These are phyloP conservation scores for Oreochromis niloticus DNA, from an alignment of 2,113 vertebrate species.

Conservation along the genomic window DNA sequence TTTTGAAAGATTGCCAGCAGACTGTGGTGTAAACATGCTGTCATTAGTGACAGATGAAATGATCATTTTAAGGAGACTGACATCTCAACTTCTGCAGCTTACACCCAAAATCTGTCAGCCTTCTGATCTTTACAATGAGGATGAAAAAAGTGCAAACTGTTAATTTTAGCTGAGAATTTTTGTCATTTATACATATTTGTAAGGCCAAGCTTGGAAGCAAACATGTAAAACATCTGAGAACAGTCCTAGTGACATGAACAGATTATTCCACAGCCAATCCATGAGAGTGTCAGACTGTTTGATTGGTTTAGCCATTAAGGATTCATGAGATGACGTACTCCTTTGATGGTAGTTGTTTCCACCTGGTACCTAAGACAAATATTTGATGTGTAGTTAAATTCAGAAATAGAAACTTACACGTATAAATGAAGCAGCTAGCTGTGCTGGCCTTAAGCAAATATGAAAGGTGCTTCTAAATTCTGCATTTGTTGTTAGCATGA, in stretches of 20 bases:
- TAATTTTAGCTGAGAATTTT: accelerated
- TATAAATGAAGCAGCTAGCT: not conserved
- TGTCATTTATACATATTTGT: not conserved
- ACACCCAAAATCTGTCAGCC: not conserved
- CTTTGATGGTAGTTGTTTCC: not conserved
- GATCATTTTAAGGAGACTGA: not conserved
- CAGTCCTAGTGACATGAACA: not conserved
- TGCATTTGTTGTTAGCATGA: not conserved
- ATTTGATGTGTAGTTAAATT: not conserved
- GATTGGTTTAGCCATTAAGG: not conserved
- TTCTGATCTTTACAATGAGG: not conserved
- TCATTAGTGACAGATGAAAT: not conserved
- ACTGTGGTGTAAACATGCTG: not conserved
- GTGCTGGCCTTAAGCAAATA: not conserved
- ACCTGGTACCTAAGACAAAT: not conserved
- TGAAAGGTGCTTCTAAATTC: not conserved
- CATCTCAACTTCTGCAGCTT: not conserved
- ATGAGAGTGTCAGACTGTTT: not conserved
- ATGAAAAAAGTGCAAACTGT: not conserved
- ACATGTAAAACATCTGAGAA: not conserved
- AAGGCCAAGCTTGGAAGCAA: not conserved
- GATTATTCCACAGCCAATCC: not conserved
- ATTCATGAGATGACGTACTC: not conserved
- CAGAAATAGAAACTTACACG: not conserved
- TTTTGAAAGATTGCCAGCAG: not conserved